Base-by-base conservation (phyloP, 2,888 invertebrate genomes). In the Zygaena filipendulae region DNA sequence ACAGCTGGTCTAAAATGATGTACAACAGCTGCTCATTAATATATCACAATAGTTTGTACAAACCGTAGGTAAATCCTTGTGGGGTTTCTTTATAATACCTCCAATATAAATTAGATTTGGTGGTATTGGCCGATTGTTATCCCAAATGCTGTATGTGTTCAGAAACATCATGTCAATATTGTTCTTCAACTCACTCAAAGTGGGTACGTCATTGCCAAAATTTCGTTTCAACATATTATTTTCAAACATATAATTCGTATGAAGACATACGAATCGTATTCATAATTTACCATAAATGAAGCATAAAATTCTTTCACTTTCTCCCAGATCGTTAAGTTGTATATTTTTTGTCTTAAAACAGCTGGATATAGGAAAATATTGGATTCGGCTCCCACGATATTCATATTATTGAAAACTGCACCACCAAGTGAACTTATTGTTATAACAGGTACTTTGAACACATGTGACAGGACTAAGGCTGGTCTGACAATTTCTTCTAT, bases 61-160 rank as follows among this genome's bases (percentile, higher is more conserved):
- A n/a, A n/a, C n/a, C n/a, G n/a, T 18, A 6, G 56, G 48, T 8
- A 61, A 23, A 11, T 47, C 37, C 22, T 47, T 48, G 13, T 16
- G 10, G 6, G 45, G 40, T 11, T 36, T 48, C 18, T 49, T 45
- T 30, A 59, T 57, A 13, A 63, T 40, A 1, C 62, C 59, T 3
- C 58, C 58, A 25, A 60, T 42, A 26, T 50, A 53, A 2, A 59
- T 18, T 1, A 63, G 45, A 21, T 38, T 49, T 1, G 59, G 53
- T 5, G 54, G 50, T 3, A 47, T 38, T 1, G 61, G 60, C 3
- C 44, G 44, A 23, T 54, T 59, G 2, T 42, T 44, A 27, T 49
- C 49, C 50, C 53, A 63, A n/a, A 60, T 28, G 3, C 52, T 49
- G 42, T 60, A 43, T 11, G 49, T 32, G 27, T 59, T 56, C 7